Base-by-base conservation (phyloP, 2,888 invertebrate species). In the Cerceris ruficornis region DNA sequence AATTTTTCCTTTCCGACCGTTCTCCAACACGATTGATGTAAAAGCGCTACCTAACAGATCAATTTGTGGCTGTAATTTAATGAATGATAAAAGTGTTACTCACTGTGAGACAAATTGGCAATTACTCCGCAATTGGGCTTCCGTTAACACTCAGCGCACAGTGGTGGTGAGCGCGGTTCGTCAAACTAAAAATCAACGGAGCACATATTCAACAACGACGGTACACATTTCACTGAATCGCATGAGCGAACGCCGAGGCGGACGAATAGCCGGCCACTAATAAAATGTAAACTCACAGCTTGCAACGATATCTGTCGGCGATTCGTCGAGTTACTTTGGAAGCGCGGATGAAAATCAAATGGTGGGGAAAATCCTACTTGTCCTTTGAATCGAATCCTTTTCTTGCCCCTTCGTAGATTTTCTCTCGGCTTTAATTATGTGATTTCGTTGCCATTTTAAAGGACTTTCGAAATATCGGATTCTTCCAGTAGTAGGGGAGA, bases 161-260 rank as follows among this genome's bases (percentile, higher is more conserved):
- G 14, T 60, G 61, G 43, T 64, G 75, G 65, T 57, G 50, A 66
- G 69, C 54, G 62, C 28, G 42, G 55, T 50, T 41, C 17, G 49
- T 28, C 17, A 52, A 64, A 75, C 54, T 83, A 83, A 43, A 69
- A 73, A 50, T 75, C 66, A 70, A 68, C 72, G 75, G 52, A 46
- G 77, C 60, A 73, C 83, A 84, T 81, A 73, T 69, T 83, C 74
- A 14, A 69, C 54, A 15, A 41, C 43, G 54, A 57, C 59, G 62
- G 66, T 17, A 58, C 68, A 71, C 79, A 82, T 79, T 72, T 77
- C 75, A 75, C 75, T 68, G 55, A 69, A 43, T 73, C 66, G 17
- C 60, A 42, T 11, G 59, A 68, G 58, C 68, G 55, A 68, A 69
- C 66, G 50, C 52, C 64, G 15, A 49, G 54, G 49, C 46, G 54